Evolutionary conservation across 1,140 invertebrate species (phyloP).

Genomic region (Adoxophyes honmai): DNA sequence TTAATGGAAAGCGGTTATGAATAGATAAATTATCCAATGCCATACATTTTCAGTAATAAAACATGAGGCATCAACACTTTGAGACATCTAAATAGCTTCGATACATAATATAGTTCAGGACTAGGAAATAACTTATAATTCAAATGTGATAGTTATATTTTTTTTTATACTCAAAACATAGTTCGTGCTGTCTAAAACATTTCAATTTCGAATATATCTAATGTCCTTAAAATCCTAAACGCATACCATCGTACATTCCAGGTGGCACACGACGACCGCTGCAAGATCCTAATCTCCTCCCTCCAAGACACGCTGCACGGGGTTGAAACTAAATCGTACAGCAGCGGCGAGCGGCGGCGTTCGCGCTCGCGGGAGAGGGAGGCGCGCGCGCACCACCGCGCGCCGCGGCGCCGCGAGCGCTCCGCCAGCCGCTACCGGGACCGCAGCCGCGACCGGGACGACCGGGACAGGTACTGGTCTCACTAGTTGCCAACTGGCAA

Average conservation of each 20-base stretch:
- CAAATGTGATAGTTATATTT: too few relatives aligned
- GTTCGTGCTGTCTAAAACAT: too few relatives aligned
- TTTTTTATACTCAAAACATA: too few relatives aligned
- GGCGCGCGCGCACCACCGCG: conserved; percentile 84
- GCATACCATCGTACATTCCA: conserved; percentile 18
- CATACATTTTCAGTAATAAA: too few relatives aligned
- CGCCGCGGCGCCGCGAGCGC: conserved; percentile 83
- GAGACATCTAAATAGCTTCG: too few relatives aligned
- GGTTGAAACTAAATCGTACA: conserved; percentile 97
- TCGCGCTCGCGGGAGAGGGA: conserved; percentile 90
- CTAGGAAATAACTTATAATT: too few relatives aligned
- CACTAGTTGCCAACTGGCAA: background rate
- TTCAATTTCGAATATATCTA: too few relatives aligned
- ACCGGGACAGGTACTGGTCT: conserved; percentile 72
- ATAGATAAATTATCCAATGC: too few relatives aligned
- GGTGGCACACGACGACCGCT: conserved; percentile 97
- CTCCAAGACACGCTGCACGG: conserved; percentile 97
- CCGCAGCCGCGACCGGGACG: conserved; percentile 83
- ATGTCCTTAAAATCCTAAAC: too few relatives aligned
- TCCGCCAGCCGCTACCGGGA: conserved; percentile 89
- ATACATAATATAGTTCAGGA: too few relatives aligned
- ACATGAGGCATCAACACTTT: too few relatives aligned
- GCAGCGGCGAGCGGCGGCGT: conserved; percentile 80
- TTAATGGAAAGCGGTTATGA: too few relatives aligned
- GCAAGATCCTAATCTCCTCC: conserved; percentile 98